Conservation (phyloP, 2,888 invertebrate species). For the Onchidella celtica region DNA sequence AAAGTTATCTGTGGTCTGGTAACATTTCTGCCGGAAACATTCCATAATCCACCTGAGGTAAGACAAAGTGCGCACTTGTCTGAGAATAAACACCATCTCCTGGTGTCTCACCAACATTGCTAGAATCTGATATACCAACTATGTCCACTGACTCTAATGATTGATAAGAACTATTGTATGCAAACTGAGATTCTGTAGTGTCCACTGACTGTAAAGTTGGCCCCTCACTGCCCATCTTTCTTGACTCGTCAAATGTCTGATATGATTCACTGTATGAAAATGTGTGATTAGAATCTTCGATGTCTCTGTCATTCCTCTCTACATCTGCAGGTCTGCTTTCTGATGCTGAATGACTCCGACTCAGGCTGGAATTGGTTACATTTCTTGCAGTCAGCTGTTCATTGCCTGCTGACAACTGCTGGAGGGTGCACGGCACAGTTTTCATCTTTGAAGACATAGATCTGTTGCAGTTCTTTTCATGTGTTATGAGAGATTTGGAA, state of each 20-base stretch:
- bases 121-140: background rate
- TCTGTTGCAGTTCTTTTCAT: slow-evolving; percentile 41
- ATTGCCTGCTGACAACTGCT: background rate
- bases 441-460: background rate
- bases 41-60: slow-evolving; percentile 39
- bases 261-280: slow-evolving; percentile 26
- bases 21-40: slow-evolving; percentile 33
- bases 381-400: slow-evolving; percentile 32
- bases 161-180: slow-evolving; percentile 38
- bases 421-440: background rate
- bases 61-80: slow-evolving; percentile 15
- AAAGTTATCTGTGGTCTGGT: slow-evolving; percentile 29
- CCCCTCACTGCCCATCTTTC: background rate
- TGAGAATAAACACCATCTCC: slow-evolving; percentile 19
- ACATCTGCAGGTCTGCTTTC: background rate
- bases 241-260: slow-evolving; percentile 10
- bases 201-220: background rate
- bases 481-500: slow-evolving; percentile 45
- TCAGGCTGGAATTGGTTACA: slow-evolving; percentile 20
- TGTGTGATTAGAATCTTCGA: background rate
- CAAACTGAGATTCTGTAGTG: slow-evolving; percentile 4
- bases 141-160: slow-evolving; percentile 30
- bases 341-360: background rate
- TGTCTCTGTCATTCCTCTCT: background rate
- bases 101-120: background rate